These are phyloP conservation scores for Rhagologus leucostigma DNA, from an alignment of 2,113 vertebrate genomes.

Conservation along the genomic window DNA sequence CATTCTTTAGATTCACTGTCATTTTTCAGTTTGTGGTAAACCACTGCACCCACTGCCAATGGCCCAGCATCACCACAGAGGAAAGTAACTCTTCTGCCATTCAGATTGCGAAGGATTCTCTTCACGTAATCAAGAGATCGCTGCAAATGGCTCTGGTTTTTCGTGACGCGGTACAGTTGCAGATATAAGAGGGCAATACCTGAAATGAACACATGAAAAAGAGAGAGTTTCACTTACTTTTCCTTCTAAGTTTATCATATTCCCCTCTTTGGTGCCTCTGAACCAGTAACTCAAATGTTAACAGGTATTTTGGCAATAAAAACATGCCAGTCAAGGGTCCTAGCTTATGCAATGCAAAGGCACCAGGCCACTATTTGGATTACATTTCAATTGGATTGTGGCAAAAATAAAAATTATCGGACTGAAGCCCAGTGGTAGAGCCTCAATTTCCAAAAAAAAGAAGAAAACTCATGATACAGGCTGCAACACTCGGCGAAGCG, in stretches of 20 bases:
- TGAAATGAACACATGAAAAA: slow-evolving; percentile 33
- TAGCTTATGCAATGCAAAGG: neutral
- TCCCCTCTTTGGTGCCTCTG: neutral
- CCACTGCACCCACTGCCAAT: slow-evolving; percentile 88
- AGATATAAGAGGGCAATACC: slow-evolving; percentile 93
- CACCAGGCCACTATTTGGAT: neutral
- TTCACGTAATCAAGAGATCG: slow-evolving; percentile 91
- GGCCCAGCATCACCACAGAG: slow-evolving; percentile 95
- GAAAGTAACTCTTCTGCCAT: slow-evolving; percentile 89
- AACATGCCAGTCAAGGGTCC: neutral
- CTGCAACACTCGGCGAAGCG: neutral
- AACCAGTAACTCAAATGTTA: neutral
- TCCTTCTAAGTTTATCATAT: neutral
- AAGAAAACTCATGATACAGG: neutral
- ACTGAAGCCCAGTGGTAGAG: neutral
- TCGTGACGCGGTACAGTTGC: slow-evolving; percentile 81
- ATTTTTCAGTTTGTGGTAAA: slow-evolving; percentile 87
- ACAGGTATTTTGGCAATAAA: neutral
- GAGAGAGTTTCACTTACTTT: neutral
- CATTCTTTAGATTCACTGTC: slow-evolving; percentile 85
- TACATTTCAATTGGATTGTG: neutral
- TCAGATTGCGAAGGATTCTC: slow-evolving; percentile 88
- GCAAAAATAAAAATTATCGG: neutral
- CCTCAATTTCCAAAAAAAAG: neutral
- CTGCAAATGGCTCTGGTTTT: slow-evolving; percentile 83